Evolutionary conservation across 2,113 vertebrate genomes (phyloP), one percentile per base, ranked within the genome.

Genomic region (Polypterus senegalus): DNA sequence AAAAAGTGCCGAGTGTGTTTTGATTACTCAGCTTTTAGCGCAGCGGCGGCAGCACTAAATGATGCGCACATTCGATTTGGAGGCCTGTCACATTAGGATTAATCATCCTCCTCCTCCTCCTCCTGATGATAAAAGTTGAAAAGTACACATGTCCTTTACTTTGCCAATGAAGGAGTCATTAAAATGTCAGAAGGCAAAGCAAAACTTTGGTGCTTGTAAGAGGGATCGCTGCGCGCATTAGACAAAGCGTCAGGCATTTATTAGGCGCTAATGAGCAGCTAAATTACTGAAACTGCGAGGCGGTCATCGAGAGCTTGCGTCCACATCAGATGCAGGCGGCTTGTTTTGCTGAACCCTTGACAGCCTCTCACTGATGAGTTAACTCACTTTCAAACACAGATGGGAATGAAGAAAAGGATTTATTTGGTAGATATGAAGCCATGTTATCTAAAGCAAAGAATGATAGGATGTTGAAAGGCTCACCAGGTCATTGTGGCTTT

Each of bases 101-200:
- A 56, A 56, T 56, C 54, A 27, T 27, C 27, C 27, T 27, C 27
- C 27, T 27, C 27, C 9, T 56, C 11, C 9, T 56, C 11, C 10
- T 5, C 5, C 3, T 56, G 43, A 27, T 5, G 43, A 27, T 10
- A 56, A 27, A 9, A 56, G 54, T 56, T 10, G 10, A 5, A 56
- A 56, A 56, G 54, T 56, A 56, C 54, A 56, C 11, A 56, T 56
- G 5, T 56, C 54, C 54, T 27, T 56, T 56, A 55, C 54, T n/a
- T 55, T 8, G 8, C 27, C 54, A 55, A 11, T n/a, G 8, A 55
- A 3, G 54, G 10, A 55, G n/a, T 55, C 54, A 56, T 56, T 56
- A 56, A 56, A 9, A 9, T 56, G 54, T 56, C 54, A 56, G 10
- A 56, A 56, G 43, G 6, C 11, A 5, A 11, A 6, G 27, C 27